Evolutionary conservation across 2,113 vertebrate genomes (phyloP), one percentile per base, ranked within the genome.

Genomic region (Muntiacus reevesi): DNA sequence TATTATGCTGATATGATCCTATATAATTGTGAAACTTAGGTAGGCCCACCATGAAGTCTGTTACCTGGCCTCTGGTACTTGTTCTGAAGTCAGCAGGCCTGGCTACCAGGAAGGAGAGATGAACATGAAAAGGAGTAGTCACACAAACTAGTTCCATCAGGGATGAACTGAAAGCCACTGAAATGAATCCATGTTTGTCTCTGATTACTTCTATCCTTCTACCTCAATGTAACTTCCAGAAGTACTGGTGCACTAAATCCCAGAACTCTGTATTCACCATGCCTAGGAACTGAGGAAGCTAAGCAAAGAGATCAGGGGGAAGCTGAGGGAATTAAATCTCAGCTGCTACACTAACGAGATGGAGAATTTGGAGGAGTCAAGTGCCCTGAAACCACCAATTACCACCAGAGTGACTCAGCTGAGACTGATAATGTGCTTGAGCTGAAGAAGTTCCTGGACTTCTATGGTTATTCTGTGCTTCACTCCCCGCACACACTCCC

Each of bases 361-460:
- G 28, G 33, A 84, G 23, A 55, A 25, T 67, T 50, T 85, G 33
- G 28, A 85, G 47, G 4, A 59, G 11, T 6, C 17, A 27, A 23
- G 36, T 15, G 3, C 8, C 8, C 11, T 30, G 27, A 64, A 33
- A 33, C 3, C 6, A 52, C 2, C 11, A 27, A 10, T 59, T 8
- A 19, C 83, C 36, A 43, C 8, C 19, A 27, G 54, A 76, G 47
- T 83, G 64, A 87, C 14, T 17, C 2, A 59, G 36, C 43, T 17
- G 33, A 83, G 28, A 13, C 7, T 40, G 13, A 59, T 12, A 17
- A 27, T 2, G 8, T 19, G 2, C 21, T 78, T 27, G 47, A 83
- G 8, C 52, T 71, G 1, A 17, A n/a, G 6, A 8, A n/a, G 4
- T 0, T 7, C 8, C 17, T 52, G 6, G 50, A 36, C 1, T 54